Conservation (phyloP, 2,888 invertebrate species). For the Acrocyrtus sp. region DNA sequence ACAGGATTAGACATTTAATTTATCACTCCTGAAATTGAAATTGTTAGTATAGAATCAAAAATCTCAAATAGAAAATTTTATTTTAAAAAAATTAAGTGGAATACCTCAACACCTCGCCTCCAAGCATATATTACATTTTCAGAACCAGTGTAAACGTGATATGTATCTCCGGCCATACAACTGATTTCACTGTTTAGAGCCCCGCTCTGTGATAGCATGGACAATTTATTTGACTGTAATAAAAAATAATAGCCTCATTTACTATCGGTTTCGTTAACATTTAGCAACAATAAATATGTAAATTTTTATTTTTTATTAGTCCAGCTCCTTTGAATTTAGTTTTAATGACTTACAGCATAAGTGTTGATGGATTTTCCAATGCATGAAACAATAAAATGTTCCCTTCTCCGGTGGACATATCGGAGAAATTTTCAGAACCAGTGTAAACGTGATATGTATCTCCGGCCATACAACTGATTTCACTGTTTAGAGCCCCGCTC, state of each 20-base stretch:
- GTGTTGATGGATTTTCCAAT: slow-evolving; percentile 93
- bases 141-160: slow-evolving; percentile 82
- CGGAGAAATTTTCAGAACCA: slow-evolving; percentile 80
- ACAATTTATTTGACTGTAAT: slow-evolving; percentile 64
- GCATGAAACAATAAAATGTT: slow-evolving; percentile 88
- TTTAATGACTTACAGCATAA: slow-evolving; percentile 75
- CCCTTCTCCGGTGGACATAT: slow-evolving; percentile 85
- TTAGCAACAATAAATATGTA: too few relatives aligned
- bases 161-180: slow-evolving; percentile 79
- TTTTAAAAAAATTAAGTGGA: too few relatives aligned
- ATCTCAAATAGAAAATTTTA: too few relatives aligned
- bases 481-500: slow-evolving; percentile 81
- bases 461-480: slow-evolving; percentile 81
- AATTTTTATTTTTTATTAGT: too few relatives aligned
- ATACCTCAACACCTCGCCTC: slow-evolving; percentile 81
- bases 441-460: slow-evolving; percentile 84
- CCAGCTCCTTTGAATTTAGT: too few relatives aligned
- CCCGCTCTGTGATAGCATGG: slow-evolving; percentile 82
- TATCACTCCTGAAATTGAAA: slow-evolving; percentile 1
- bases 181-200: slow-evolving; percentile 83
- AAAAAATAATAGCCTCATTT: slow-evolving; percentile 15
- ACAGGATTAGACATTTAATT: neutral
- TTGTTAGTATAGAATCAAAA: neutral
- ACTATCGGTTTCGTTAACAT: too few relatives aligned
- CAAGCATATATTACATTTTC: slow-evolving; percentile 85